Evolutionary conservation across 1,140 invertebrate genomes (phyloP).

Genomic region (Nasonia giraulti): DNA sequence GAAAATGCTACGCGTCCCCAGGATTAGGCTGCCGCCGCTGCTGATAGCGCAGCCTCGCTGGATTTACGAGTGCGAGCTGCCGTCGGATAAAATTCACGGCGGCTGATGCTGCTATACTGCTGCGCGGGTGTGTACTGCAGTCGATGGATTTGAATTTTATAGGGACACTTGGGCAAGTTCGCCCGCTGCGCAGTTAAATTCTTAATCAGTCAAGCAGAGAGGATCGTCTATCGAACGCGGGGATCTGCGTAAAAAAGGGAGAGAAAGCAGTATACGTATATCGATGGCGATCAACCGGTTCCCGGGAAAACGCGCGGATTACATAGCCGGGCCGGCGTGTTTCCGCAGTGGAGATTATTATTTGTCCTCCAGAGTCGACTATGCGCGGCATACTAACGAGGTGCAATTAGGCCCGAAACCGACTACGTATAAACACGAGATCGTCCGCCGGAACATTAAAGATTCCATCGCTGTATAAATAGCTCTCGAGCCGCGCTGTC

Average conservation of each 20-base stretch:
- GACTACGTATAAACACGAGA: background rate
- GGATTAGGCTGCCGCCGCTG: background rate
- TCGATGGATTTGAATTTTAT: conserved; percentile 36
- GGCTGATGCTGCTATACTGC: background rate
- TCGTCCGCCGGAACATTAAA: background rate
- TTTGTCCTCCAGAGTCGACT: conserved; percentile 12
- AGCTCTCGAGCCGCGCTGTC: background rate
- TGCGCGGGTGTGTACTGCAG: background rate
- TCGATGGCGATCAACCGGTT: no score
- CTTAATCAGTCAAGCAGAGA: no score
- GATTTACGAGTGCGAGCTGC: background rate
- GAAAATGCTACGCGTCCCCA: background rate
- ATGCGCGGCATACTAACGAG: conserved; percentile 36
- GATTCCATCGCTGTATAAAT: conserved; percentile 33
- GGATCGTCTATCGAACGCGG: no score
- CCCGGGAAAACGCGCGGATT: background rate
- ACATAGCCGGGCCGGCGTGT: background rate
- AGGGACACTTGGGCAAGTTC: background rate
- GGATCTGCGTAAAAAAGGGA: no score
- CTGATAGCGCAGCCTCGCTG: background rate
- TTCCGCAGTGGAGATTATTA: background rate
- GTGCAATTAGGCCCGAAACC: conserved; percentile 15
- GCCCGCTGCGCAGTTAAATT: background rate
- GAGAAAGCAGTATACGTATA: background rate
- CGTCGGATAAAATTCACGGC: conserved; percentile 24